Evolutionary conservation across 1,140 invertebrate genomes (phyloP), one percentile per base, ranked within the genome.

Genomic region (Halictus rubicundus): DNA sequence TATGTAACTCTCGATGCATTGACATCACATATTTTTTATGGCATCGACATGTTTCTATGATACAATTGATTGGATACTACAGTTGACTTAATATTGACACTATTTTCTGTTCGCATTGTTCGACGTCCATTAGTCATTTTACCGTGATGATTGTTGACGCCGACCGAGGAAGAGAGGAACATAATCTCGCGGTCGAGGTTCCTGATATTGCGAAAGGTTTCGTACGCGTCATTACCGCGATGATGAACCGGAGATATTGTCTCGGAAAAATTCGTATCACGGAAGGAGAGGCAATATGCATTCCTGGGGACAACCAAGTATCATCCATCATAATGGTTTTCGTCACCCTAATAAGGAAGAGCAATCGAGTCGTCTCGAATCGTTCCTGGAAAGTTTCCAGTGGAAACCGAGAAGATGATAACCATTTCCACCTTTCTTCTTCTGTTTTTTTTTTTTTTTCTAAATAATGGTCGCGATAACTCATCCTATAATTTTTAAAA

Each of bases 61-160:
- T 21, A 57, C 3, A 21, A 57, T 57, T 57, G 21, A 57, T 57
- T n/a, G n/a, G n/a, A 57, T 21, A 57, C n/a, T 57, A 57, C 54
- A 57, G n/a, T 23, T 10, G 32, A 57, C 49, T 37, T 57, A n/a
- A 57, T 70, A 70, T 70, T 70, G 68, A 57, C n/a, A 57, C 37
- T 70, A 70, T 9, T 70, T 70, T 70, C 46, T 23, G 57, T 57
- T 69, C 21, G 12, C 21, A 23, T 16, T 57, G 46, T 27, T 27
- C 19, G 10, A 21, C 19, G 8, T 12, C 42, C 12, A 2, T 46
- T 14, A 46, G 42, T 68, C 9, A 12, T 7, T 9, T 10, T 2
- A 21, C 21, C 10, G 19, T 32, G 52, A 68, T 52, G 27, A 6
- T 16, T 2, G 27, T 60, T 54, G 49, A 54, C 49, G 21, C 3